Percentiles rank a stretch among this genome's conserved stretches.
Evolutionary conservation across 2,888 invertebrate species (phyloP).

Genomic region (Ichneumoninae sp.): DNA sequence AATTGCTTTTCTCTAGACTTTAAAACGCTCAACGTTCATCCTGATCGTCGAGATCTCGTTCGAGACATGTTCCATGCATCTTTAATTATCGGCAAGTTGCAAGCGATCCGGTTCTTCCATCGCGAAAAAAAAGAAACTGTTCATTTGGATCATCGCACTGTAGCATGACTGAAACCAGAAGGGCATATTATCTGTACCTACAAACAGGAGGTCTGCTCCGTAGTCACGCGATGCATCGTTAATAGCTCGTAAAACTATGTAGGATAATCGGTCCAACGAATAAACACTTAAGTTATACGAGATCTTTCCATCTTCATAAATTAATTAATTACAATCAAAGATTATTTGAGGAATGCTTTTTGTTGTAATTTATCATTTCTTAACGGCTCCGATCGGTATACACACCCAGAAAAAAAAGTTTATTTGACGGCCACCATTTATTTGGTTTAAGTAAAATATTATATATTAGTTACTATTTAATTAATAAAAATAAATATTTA

Average conservation of each 20-base stretch:
- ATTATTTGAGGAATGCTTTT: neutral
- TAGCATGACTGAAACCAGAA: neutral
- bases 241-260: neutral
- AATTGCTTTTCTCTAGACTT: slow-evolving; percentile 37
- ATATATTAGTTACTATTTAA: too few relatives aligned
- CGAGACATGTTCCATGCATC: neutral
- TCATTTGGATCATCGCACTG: neutral
- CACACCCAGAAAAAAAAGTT: too few relatives aligned
- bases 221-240: slow-evolving; percentile 3
- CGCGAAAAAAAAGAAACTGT: neutral
- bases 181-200: neutral
- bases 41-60: slow-evolving; percentile 12
- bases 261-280: neutral
- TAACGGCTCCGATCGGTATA: neutral
- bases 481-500: too few relatives aligned
- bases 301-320: neutral
- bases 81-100: neutral
- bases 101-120: neutral
- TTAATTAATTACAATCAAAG: neutral
- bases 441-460: too few relatives aligned
- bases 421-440: too few relatives aligned
- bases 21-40: slow-evolving; percentile 5
- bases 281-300: neutral
- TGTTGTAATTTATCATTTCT: neutral
- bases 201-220: neutral